Conservation (phyloP, 2,113 vertebrate genomes). For the Epinephelus lanceolatus region DNA sequence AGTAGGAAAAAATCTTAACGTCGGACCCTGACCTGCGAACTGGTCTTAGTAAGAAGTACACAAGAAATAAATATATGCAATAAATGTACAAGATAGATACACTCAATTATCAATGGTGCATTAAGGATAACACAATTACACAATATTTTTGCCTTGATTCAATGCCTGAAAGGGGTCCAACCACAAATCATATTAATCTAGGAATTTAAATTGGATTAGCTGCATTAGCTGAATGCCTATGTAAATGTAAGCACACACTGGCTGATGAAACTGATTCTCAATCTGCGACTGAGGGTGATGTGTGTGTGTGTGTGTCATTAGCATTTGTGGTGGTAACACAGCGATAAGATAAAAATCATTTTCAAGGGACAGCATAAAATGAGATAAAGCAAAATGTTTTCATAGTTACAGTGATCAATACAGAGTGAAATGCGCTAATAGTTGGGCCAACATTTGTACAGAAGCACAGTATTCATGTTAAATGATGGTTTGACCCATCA, state of each 20-base stretch:
- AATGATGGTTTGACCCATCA: not conserved
- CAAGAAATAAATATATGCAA: not conserved
- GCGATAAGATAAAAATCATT: not conserved
- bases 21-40: no score
- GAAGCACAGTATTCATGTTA: not conserved
- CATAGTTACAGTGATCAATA: not conserved
- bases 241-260: slow-evolving; percentile 13
- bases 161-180: slow-evolving; percentile 4
- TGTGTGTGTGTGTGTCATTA: not conserved
- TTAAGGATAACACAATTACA: not conserved
- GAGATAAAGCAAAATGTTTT: not conserved
- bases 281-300: not conserved
- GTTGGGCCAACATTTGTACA: not conserved
- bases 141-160: slow-evolving; percentile 4
- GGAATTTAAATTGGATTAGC: slow-evolving; percentile 15
- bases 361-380: not conserved
- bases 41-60: not conserved
- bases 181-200: slow-evolving; percentile 14
- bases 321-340: not conserved
- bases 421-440: not conserved
- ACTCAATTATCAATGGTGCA: not conserved
- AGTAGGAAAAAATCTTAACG: no score
- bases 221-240: not conserved
- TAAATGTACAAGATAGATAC: not conserved
- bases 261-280: not conserved